phyloP scores from a whole-genome alignment of 2,113 vertebrate genomes.

The Anser cygnoides region DNA sequence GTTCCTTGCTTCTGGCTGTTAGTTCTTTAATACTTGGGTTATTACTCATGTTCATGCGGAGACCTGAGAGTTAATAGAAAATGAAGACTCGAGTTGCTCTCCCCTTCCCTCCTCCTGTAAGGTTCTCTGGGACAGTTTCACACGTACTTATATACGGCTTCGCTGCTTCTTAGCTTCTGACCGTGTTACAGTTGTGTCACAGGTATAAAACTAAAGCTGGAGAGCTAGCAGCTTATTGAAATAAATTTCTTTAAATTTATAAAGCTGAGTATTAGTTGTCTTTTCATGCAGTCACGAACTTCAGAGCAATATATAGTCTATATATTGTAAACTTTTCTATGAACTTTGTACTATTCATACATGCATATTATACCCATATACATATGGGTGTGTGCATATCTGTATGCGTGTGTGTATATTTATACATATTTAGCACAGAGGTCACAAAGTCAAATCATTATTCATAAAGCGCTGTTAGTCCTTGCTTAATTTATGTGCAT shows the following conservation, averaged over 20 bases:
- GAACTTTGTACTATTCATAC: neutral
- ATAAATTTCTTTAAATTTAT: neutral
- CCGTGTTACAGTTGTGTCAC: neutral
- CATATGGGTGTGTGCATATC: neutral
- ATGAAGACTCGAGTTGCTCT: neutral
- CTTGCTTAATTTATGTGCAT: conserved; percentile 16
- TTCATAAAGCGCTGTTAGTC: neutral
- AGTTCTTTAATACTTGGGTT: conserved; percentile 41
- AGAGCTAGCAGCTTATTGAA: neutral
- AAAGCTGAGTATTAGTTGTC: neutral
- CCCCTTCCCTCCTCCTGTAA: neutral
- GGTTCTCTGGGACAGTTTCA: neutral
- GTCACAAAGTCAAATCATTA: conserved; percentile 4
- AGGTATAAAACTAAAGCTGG: neutral
- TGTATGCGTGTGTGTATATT: too few species aligned
- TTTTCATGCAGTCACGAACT: neutral
- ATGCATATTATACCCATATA: neutral
- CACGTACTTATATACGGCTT: neutral
- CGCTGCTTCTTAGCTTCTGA: neutral
- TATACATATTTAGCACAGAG: neutral
- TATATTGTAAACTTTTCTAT: neutral
- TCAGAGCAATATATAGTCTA: neutral
- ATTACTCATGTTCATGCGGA: conserved; percentile 27
- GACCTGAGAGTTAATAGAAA: conserved; percentile 34
- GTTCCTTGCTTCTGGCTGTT: conserved; percentile 34